Conservation (phyloP, 2,888 invertebrate genomes). For the Chalcosyrphus nemorum region DNA sequence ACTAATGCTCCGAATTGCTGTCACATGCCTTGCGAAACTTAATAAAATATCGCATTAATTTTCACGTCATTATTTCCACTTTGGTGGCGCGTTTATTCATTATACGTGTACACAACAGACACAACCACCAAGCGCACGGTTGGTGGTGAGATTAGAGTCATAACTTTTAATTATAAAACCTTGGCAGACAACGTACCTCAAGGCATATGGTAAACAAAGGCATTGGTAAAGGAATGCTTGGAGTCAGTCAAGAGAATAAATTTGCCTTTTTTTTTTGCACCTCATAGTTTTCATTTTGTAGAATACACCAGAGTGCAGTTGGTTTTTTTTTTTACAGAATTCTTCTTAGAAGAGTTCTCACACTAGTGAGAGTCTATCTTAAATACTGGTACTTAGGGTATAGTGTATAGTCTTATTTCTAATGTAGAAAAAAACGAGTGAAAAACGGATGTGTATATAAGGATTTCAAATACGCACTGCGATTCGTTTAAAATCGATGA, state of each 20-base stretch:
- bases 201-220: not conserved
- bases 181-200: conserved; percentile 10
- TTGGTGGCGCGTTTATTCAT: conserved; percentile 19
- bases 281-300: no score
- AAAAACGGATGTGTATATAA: no score
- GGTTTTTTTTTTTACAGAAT: no score
- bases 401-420: no score
- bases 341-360: no score
- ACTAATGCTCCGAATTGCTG: not conserved
- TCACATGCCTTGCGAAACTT: conserved; percentile 5
- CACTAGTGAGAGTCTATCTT: no score
- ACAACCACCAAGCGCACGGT: not conserved
- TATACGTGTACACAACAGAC: not conserved
- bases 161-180: conserved; percentile 43
- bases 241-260: conserved; percentile 11
- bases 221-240: conserved; percentile 3
- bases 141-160: conserved; percentile 4
- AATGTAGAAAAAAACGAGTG: no score
- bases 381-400: no score
- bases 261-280: no score
- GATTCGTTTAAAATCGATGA: no score
- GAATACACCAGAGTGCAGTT: no score
- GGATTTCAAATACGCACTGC: no score
- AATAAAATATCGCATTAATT: not conserved
- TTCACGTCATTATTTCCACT: conserved; percentile 33